Evolutionary conservation across 2,888 invertebrate genomes (phyloP).

Genomic region (Meganola albula): DNA sequence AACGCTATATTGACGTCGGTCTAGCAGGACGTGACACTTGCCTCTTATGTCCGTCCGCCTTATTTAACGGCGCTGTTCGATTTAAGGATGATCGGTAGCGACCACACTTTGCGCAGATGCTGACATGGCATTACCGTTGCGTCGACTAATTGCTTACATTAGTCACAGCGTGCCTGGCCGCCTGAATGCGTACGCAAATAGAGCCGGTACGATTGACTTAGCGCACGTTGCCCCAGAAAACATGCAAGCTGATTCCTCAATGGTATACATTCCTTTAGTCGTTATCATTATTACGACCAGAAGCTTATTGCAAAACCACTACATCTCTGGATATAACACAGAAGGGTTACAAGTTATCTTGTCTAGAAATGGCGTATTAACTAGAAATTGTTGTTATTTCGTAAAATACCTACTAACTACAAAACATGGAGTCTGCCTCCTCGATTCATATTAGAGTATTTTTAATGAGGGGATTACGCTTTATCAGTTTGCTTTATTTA

Average conservation of each 20-base stretch:
- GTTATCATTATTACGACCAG: constrained; percentile 9
- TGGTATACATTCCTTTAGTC: constrained; percentile 12
- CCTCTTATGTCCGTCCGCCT: constrained; percentile 18
- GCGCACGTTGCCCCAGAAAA: constrained; percentile 61
- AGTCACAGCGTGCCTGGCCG: constrained; percentile 48
- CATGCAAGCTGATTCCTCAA: too few species aligned
- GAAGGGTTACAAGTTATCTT: too few species aligned
- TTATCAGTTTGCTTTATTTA: too few species aligned
- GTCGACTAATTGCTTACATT: constrained; percentile 70
- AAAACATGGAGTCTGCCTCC: too few species aligned
- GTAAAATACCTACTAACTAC: too few species aligned
- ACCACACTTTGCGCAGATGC: constrained; percentile 48
- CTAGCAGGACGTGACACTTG: constrained; percentile 26
- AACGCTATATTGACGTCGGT: constrained; percentile 30
- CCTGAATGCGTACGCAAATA: constrained; percentile 59
- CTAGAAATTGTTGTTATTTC: too few species aligned
- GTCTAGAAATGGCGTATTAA: too few species aligned
- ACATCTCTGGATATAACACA: too few species aligned
- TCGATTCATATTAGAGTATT: too few species aligned
- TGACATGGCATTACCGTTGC: constrained; percentile 53
- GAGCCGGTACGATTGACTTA: constrained; percentile 61
- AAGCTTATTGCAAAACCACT: constrained; percentile 12
- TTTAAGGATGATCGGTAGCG: constrained; percentile 36
- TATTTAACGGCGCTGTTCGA: constrained; percentile 28
- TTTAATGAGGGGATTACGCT: too few species aligned